These are phyloP conservation scores for Hozukius guyotensis DNA, from an alignment of 2,797 vertebrate genomes.

Conservation along the genomic window DNA sequence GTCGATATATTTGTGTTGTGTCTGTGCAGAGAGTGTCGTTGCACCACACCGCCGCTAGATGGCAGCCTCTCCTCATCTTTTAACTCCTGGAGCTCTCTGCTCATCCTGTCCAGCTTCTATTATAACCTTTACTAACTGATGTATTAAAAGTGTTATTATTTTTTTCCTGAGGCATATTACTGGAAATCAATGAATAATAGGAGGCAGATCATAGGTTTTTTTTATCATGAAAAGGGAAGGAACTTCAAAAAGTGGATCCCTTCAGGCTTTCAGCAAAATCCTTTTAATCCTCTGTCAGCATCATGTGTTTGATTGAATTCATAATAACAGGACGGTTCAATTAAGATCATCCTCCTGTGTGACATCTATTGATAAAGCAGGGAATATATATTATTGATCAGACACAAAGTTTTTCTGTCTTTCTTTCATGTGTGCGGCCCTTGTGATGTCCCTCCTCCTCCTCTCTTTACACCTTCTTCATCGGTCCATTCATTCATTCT, in stretches of 20 bases:
- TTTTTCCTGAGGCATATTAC: background rate
- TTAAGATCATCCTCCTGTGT: background rate
- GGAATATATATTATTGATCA: conserved; percentile 56
- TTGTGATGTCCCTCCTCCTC: conserved; percentile 39
- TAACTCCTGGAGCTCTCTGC: background rate
- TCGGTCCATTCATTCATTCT: conserved; percentile 52
- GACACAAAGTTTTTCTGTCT: conserved; percentile 46
- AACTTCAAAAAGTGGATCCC: conserved; percentile 8
- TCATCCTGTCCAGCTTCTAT: background rate
- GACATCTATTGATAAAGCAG: conserved; percentile 18
- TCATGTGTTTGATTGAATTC: conserved; percentile 20
- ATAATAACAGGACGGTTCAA: background rate
- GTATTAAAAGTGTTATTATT: background rate
- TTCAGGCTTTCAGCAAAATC: background rate
- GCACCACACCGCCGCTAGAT: conserved; percentile 51
- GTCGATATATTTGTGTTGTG: conserved; percentile 63
- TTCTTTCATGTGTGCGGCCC: conserved; percentile 35
- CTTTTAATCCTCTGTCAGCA: conserved; percentile 19
- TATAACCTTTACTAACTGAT: background rate
- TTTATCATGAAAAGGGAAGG: background rate
- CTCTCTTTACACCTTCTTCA: conserved; percentile 20
- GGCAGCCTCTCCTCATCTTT: conserved; percentile 14
- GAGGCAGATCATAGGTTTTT: background rate
- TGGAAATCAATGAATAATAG: background rate
- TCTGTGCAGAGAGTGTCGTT: background rate